Evolutionary conservation across 2,888 invertebrate species (phyloP), one percentile per base, ranked within the genome.

Genomic region (Uropetala carovei): DNA sequence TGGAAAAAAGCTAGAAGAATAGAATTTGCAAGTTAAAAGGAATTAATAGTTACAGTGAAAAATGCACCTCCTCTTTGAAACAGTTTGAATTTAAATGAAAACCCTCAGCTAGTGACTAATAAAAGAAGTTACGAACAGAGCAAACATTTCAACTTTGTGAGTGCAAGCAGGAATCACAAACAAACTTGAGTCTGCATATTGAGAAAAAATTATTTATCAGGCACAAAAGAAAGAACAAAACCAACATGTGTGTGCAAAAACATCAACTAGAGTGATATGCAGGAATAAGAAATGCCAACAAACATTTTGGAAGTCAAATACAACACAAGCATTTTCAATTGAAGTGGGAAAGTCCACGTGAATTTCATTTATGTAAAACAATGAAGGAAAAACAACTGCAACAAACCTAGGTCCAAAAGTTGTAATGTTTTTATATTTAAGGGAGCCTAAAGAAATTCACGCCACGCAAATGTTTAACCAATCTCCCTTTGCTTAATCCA

Each of bases 241-340:
- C n/a, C n/a, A n/a, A n/a, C n/a, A 83, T 43, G 43, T 43, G 43
- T 43, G 56, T 83, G 83, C 83, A 83, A 57, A 83, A 83, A 82
- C 43, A 83, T 83, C 9, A 56, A 13, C 43, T 43, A 57, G 10
- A 83, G 83, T 18, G 56, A 43, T 57, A 18, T 57, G 83, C 13
- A 18, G 16, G 57, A 83, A 56, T 57, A 57, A 57, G 57, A n/a
- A n/a, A 83, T 83, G 56, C 43, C 57, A 57, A 57, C 83, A 57
- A 56, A 83, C 56, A 83, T 83, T 83, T 83, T 56, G 16, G 56
- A 11, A 18, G 56, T 83, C 9, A 83, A 83, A 10, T 57, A 18
- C n/a, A 18, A 83, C 43, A 57, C 11, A 43, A 82, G 43, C 43
- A 30, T 82, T 18, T 75, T 43, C 16, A 82, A 8, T 30, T 43